Base-by-base conservation (phyloP, 1,140 invertebrate species). In the Hyles vespertilio region DNA sequence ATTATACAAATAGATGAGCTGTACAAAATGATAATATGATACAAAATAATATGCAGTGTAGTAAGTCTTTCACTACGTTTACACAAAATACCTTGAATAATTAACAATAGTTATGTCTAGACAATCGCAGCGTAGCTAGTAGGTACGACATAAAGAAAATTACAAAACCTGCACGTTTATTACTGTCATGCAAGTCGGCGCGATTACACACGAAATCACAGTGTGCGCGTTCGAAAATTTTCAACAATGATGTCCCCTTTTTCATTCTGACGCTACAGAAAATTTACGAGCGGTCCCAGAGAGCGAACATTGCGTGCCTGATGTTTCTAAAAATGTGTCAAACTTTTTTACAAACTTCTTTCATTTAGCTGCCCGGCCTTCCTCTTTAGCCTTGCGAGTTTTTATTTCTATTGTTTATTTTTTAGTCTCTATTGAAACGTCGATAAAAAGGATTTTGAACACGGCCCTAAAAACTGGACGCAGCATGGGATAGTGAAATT, bases 311-410 rank as follows among this genome's bases (percentile, higher is more conserved):
- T 84, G 82, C 84, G 81, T 81, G 82, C 81, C 81, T 84, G 83
- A 86, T 83, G 82, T 81, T 84, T 84, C 84, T 86, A 87, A 89
- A 88, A 87, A 87, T 89, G 85, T 89, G 84, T 88, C 85, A 87
- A 89, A 85, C 71, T 79, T 88, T 84, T 88, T 86, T 85, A 88
- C 81, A 78, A 84, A 85, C 71, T 89, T 85, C 84, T 87, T 89
- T 89, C 83, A 89, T 89, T 89, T 86, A 80, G 69, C 70, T 74
- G 68, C 75, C 81, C 80, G 84, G 76, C 85, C 83, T 85, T 85
- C 74, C 74, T 72, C 68, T 78, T 73, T 73, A 84, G 80, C 79
- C 81, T 88, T 88, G 80, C 67, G 63, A 74, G 70, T 74, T 74
- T 81, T 81, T 76, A 76, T 74, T 75, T 76, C 72, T 76, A 79